Percentiles rank a stretch among this genome's conserved stretches.
Conservation (phyloP, 2,888 invertebrate species). For the Neoscelio sp. region DNA sequence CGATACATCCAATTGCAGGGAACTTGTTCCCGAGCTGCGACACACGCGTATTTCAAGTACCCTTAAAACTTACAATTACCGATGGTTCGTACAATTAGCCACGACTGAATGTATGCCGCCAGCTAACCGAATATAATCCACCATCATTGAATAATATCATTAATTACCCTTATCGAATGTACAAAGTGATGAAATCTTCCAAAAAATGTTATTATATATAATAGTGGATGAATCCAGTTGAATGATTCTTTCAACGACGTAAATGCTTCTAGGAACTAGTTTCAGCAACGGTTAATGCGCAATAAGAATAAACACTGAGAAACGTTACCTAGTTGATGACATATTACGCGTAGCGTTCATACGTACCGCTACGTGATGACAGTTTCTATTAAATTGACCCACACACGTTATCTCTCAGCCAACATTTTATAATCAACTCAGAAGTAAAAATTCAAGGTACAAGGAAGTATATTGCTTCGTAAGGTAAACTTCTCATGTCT, state of each 20-base stretch:
- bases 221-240: no score
- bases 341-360: conserved; percentile 24
- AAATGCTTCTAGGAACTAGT: conserved; percentile 40
- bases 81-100: conserved; percentile 3
- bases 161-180: no score
- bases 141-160: conserved; percentile 29
- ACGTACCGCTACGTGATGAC: conserved; percentile 59
- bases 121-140: conserved; percentile 27
- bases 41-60: background rate
- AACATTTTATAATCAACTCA: conserved; percentile 61
- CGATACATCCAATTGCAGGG: conserved; percentile 8
- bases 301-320: conserved; percentile 58
- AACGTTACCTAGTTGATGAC: conserved; percentile 58
- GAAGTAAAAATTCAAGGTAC: conserved; percentile 67
- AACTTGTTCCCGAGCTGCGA: conserved; percentile 13
- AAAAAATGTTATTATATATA: no score
- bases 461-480: conserved; percentile 59
- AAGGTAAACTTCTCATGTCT: no score
- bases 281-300: conserved; percentile 46
- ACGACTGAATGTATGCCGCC: background rate
- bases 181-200: no score
- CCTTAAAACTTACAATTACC: conserved; percentile 10
- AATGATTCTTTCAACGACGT: no score
- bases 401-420: conserved; percentile 64
- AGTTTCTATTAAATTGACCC: conserved; percentile 66